phyloP scores from a whole-genome alignment of 2,797 vertebrate genomes.

The Sciaenops ocellatus region DNA sequence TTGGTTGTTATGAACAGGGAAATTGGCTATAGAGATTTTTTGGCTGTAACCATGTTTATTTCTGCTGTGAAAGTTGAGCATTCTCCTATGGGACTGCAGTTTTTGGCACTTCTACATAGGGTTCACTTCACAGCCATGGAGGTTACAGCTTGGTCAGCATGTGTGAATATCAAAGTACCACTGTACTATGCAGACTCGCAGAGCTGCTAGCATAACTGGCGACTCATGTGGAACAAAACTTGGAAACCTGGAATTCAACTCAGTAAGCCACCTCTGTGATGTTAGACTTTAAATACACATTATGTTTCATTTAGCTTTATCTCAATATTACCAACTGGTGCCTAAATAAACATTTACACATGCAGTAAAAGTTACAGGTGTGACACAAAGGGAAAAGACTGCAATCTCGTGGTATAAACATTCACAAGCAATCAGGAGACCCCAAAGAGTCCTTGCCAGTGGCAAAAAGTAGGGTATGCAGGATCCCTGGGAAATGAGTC shows the following conservation, averaged over 20 bases:
- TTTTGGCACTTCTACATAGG: too few relatives aligned
- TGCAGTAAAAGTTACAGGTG: background rate
- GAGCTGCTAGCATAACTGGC: too few relatives aligned
- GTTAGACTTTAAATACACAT: background rate
- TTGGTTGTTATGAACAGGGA: too few relatives aligned
- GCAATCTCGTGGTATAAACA: constrained; percentile 20
- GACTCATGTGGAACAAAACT: background rate
- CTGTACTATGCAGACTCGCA: too few relatives aligned
- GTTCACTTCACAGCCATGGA: too few relatives aligned
- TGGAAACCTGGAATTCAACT: background rate
- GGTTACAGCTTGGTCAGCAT: too few relatives aligned
- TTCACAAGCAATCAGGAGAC: constrained; percentile 19
- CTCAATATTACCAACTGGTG: background rate
- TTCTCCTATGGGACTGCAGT: too few relatives aligned
- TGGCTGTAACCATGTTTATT: too few relatives aligned
- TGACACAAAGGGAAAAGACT: constrained; percentile 21
- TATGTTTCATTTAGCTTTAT: background rate
- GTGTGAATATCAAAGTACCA: too few relatives aligned
- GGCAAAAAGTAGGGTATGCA: constrained; percentile 34
- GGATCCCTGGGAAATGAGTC: constrained; percentile 56
- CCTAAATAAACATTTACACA: background rate
- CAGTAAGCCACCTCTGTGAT: background rate
- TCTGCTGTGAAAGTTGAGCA: too few relatives aligned
- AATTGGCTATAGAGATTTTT: too few relatives aligned
- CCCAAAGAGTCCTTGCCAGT: constrained; percentile 46